phyloP scores from a whole-genome alignment of 1,140 invertebrate genomes.

The Trichomalopsis sarcophagae region DNA sequence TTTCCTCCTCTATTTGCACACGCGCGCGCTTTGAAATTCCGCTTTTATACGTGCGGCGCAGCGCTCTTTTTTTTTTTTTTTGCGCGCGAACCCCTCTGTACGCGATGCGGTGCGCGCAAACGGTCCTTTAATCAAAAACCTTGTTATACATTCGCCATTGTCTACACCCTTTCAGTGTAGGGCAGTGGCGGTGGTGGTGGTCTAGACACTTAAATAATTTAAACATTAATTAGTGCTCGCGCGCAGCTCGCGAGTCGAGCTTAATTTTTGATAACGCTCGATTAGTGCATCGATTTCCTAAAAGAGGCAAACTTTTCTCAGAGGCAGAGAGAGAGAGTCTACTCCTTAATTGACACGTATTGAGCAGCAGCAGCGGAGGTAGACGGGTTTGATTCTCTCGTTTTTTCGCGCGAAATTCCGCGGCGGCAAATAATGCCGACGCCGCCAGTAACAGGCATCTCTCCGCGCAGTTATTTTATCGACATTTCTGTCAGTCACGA shows the following conservation, averaged over 20 bases:
- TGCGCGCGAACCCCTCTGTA: not conserved
- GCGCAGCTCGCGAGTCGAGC: not conserved
- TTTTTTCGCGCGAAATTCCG: not conserved
- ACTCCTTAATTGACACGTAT: constrained; percentile 46
- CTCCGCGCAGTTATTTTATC: constrained; percentile 35
- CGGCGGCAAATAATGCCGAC: constrained; percentile 25
- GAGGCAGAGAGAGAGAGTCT: not conserved
- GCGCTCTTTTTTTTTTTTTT: constrained; percentile 1
- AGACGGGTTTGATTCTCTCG: not conserved
- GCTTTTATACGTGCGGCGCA: not conserved
- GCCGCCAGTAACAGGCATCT: not conserved
- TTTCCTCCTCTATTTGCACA: constrained; percentile 2
- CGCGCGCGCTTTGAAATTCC: constrained; percentile 15
- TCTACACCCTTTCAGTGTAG: too few relatives aligned
- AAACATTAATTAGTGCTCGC: constrained; percentile 5
- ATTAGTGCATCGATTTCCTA: too few relatives aligned
- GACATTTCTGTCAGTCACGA: constrained; percentile 33
- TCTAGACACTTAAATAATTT: constrained; percentile 24
- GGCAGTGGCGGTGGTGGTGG: too few relatives aligned
- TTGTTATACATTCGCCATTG: constrained; percentile 24
- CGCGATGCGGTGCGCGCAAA: too few relatives aligned
- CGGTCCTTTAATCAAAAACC: constrained; percentile 31
- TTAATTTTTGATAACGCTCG: not conserved
- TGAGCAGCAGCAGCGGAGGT: not conserved
- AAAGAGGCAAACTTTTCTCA: not conserved